Evolutionary conservation across 2,797 vertebrate genomes (phyloP).

Genomic region (Sebastes glaucus): DNA sequence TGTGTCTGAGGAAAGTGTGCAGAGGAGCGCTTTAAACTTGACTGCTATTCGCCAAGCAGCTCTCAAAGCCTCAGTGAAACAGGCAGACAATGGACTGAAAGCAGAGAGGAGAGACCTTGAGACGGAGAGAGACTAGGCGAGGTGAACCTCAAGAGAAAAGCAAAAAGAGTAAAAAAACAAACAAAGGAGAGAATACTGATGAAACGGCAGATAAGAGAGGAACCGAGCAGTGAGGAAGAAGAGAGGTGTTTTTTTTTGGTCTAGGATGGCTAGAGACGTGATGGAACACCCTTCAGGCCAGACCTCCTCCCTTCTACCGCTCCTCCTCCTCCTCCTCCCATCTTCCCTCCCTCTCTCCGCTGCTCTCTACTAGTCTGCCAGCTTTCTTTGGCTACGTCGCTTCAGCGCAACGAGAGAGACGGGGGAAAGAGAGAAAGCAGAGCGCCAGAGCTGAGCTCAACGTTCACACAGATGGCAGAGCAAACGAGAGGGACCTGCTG

Average conservation of each 20-base stretch:
- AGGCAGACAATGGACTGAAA: slow-evolving; percentile 23
- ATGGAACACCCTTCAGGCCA: slow-evolving; percentile 61
- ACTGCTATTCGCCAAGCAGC: neutral
- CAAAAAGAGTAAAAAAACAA: neutral
- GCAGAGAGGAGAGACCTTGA: slow-evolving; percentile 22
- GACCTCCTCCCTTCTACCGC: slow-evolving; percentile 57
- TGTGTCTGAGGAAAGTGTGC: neutral
- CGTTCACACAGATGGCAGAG: slow-evolving; percentile 54
- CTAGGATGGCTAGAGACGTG: slow-evolving; percentile 46
- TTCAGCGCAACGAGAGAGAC: slow-evolving; percentile 62
- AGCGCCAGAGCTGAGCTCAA: slow-evolving; percentile 32
- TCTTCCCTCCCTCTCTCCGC: slow-evolving; percentile 64
- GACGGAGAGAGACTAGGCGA: neutral
- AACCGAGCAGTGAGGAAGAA: neutral
- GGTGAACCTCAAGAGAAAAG: slow-evolving; percentile 1
- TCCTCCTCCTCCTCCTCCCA: slow-evolving; percentile 59
- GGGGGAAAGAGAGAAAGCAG: slow-evolving; percentile 34
- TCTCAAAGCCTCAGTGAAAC: slow-evolving; percentile 2
- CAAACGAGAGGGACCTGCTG: slow-evolving; percentile 34
- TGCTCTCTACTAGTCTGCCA: slow-evolving; percentile 85
- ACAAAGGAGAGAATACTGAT: neutral
- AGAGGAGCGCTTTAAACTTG: slow-evolving; percentile 13
- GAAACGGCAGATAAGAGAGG: neutral
- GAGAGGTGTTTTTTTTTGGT: slow-evolving; percentile 1
- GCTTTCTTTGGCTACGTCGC: slow-evolving; percentile 79